A percentile compares a stretch with the other conserved stretches of the same genome.
phyloP scores from a whole-genome alignment of 2,113 vertebrate species.

The Tinamus guttatus region DNA sequence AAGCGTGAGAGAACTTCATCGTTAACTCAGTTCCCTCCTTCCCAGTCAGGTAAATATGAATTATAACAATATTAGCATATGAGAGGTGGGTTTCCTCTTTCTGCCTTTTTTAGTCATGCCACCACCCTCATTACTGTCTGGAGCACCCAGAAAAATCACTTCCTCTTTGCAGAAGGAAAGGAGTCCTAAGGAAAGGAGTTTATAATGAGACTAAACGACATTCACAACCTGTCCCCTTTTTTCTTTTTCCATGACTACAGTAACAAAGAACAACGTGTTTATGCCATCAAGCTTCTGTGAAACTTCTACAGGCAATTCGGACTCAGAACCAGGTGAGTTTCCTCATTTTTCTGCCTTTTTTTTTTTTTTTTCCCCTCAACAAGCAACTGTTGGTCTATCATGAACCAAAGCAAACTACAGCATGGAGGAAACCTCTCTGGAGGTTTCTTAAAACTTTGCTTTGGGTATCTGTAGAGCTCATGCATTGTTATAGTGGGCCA shows the following conservation, averaged over 20 bases:
- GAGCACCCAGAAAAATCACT: background rate
- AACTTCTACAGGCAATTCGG: slow-evolving; percentile 91
- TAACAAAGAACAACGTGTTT: slow-evolving; percentile 96
- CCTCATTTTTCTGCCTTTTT: background rate
- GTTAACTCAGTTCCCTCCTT: slow-evolving; percentile 89
- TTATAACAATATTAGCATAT: background rate
- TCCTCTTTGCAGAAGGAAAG: background rate
- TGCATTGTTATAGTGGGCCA: background rate
- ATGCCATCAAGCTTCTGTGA: slow-evolving; percentile 96
- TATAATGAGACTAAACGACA: background rate
- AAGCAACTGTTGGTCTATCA: background rate
- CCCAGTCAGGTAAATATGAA: slow-evolving; percentile 88
- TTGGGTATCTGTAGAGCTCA: background rate
- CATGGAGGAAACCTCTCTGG: background rate
- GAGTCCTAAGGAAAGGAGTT: background rate
- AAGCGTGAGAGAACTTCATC: slow-evolving; percentile 97
- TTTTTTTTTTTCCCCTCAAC: background rate
- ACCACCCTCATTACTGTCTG: background rate
- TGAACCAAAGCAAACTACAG: background rate
- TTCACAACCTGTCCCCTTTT: background rate
- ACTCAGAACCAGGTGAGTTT: slow-evolving; percentile 92
- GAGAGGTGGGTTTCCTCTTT: background rate
- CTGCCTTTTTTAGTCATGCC: accelerated
- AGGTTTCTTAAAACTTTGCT: background rate
- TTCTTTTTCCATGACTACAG: slow-evolving; percentile 72